Percentiles rank a stretch among this genome's conserved stretches.
These are phyloP conservation scores for Trichogramma evanescens DNA, from an alignment of 2,888 invertebrate species.

Conservation along the genomic window DNA sequence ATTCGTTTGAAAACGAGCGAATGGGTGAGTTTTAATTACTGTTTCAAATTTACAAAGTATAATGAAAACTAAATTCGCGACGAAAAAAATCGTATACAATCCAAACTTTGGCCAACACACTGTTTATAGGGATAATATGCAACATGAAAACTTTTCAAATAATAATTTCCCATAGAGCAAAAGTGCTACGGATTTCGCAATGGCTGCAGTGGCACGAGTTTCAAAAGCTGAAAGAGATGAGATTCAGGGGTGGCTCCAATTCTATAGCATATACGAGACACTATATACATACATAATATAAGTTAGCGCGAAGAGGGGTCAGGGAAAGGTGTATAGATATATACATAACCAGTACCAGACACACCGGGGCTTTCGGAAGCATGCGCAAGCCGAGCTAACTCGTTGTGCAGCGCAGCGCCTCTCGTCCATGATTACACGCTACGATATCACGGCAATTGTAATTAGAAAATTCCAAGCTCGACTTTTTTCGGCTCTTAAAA, in stretches of 20 bases:
- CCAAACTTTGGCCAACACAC: no score
- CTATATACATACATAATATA: background rate
- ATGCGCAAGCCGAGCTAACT: slow-evolving; percentile 18
- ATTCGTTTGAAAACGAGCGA: no score
- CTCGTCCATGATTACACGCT: slow-evolving; percentile 16
- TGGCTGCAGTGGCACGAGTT: slow-evolving; percentile 23
- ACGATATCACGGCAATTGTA: slow-evolving; percentile 1
- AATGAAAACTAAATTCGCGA: no score
- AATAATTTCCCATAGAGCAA: background rate
- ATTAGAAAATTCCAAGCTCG: slow-evolving; percentile 19
- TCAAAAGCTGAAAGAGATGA: slow-evolving; percentile 12
- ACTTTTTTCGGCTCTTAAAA: background rate
- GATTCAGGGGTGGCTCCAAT: slow-evolving; percentile 21
- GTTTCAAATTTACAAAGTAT: no score
- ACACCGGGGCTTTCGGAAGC: slow-evolving; percentile 21
- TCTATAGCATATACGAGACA: background rate
- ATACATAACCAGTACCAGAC: background rate
- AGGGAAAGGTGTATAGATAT: slow-evolving; percentile 13
- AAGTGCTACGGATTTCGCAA: slow-evolving; percentile 24
- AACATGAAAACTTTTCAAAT: background rate
- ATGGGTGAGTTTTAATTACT: no score
- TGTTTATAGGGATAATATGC: no score
- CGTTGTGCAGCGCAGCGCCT: background rate
- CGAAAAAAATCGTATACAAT: no score
- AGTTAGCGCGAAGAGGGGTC: slow-evolving; percentile 13